A percentile compares a stretch with the other conserved stretches of the same genome.
These are phyloP conservation scores for Anarsia innoxiella DNA, from an alignment of 2,888 invertebrate species.

Conservation along the genomic window DNA sequence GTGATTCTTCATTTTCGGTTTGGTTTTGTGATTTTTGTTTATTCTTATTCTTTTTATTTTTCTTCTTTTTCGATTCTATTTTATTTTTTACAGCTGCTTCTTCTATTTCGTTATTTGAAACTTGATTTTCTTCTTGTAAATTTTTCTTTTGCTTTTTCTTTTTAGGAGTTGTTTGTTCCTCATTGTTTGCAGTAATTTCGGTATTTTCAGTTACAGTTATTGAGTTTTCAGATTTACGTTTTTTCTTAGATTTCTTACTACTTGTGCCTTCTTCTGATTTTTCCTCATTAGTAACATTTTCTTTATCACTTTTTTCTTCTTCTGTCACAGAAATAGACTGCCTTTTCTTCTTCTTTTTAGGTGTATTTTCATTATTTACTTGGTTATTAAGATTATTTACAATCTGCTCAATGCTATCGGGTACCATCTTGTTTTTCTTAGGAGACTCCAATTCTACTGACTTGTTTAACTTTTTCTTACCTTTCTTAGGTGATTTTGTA, in stretches of 20 bases:
- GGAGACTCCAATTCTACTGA: constrained; percentile 15
- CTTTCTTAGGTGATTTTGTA: constrained; percentile 27
- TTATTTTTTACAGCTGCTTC: no score
- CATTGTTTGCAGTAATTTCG: not conserved
- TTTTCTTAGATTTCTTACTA: constrained; percentile 17
- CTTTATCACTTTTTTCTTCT: constrained; percentile 6
- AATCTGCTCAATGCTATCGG: not conserved
- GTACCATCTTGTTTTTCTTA: constrained; percentile 3
- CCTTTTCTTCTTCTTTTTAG: constrained; percentile 42
- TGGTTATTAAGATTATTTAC: constrained; percentile 13
- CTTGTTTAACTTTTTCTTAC: constrained; percentile 21
- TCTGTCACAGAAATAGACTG: constrained; percentile 4
- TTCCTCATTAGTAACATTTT: constrained; percentile 5
- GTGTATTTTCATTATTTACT: constrained; percentile 29
- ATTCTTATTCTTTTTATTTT: constrained; percentile 22
- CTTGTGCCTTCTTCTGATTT: constrained; percentile 5
- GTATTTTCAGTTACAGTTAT: not conserved
- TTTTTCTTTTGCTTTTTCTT: constrained; percentile 3
- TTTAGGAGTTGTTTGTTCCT: not conserved
- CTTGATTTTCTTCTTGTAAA: not conserved
- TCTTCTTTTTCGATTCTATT: constrained; percentile 22
- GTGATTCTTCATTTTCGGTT: constrained; percentile 25
- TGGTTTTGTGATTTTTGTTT: not conserved
- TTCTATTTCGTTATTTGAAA: no score
- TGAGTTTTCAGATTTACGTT: constrained; percentile 2